Evolutionary conservation across 2,113 vertebrate genomes (phyloP).

Genomic region (Hydrochoerus hydrochaeris): DNA sequence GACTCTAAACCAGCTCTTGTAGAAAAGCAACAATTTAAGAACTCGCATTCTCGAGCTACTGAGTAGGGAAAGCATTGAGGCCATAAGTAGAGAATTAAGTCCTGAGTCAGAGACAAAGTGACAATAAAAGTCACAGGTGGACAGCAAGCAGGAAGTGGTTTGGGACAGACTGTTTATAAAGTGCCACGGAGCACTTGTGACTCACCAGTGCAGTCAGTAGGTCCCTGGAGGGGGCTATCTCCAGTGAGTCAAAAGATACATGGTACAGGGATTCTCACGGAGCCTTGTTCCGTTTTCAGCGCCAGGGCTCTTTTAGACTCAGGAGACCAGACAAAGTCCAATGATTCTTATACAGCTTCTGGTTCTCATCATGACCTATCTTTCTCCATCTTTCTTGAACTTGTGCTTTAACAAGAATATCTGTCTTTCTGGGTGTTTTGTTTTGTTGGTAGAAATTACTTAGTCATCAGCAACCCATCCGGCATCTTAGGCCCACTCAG

Average conservation of each 20-base stretch:
- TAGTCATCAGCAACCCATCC: no score
- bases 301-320: not conserved
- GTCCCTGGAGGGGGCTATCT: not conserved
- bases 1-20: not conserved
- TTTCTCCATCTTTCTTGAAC: not conserved
- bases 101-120: not conserved
- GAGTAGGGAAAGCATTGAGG: not conserved
- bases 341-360: fast-evolving
- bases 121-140: not conserved
- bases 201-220: not conserved
- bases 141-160: not conserved
- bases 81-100: not conserved
- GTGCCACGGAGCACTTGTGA: not conserved
- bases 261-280: no score
- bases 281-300: not conserved
- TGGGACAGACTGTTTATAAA: not conserved
- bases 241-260: not conserved
- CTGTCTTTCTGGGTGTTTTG: no score
- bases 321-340: not conserved
- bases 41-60: not conserved
- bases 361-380: not conserved
- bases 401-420: not conserved
- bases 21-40: not conserved
- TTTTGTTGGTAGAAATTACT: not conserved
- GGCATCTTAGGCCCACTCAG: not conserved